These are phyloP conservation scores for Sebastolobus alascanus DNA, from an alignment of 2,797 vertebrate genomes.

Conservation along the genomic window DNA sequence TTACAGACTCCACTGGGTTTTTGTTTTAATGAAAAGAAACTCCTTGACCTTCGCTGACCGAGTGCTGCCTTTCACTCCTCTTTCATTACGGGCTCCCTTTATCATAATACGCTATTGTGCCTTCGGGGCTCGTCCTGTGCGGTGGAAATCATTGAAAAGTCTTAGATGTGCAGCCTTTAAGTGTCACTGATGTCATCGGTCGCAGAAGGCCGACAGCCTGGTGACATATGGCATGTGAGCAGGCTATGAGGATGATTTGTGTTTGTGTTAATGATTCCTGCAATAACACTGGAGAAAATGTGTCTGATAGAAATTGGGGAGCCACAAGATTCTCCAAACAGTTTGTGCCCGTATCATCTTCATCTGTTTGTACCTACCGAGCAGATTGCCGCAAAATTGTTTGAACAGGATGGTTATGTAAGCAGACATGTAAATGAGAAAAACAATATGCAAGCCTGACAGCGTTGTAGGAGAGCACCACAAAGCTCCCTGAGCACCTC, in stretches of 20 bases:
- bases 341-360: neutral
- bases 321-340: neutral
- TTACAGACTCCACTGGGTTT: neutral
- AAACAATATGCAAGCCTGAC: neutral
- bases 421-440: constrained; percentile 13
- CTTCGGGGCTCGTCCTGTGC: neutral
- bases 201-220: neutral
- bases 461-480: constrained; percentile 5
- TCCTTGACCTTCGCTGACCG: constrained; percentile 23
- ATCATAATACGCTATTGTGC: constrained; percentile 12
- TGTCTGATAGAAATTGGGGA: neutral
- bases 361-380: neutral
- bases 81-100: constrained; percentile 16
- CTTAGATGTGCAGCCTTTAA: neutral
- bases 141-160: constrained; percentile 5
- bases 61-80: constrained; percentile 16
- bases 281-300: neutral
- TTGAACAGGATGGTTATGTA: neutral
- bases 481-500: constrained; percentile 25
- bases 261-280: neutral
- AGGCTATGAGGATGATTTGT: neutral
- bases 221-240: neutral
- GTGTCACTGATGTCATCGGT: constrained; percentile 36
- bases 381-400: constrained; percentile 9
- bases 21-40: constrained; percentile 30